A percentile compares a stretch with the other conserved stretches of the same genome.
Evolutionary conservation across 2,888 invertebrate genomes (phyloP).

Genomic region (Acleris holmiana): DNA sequence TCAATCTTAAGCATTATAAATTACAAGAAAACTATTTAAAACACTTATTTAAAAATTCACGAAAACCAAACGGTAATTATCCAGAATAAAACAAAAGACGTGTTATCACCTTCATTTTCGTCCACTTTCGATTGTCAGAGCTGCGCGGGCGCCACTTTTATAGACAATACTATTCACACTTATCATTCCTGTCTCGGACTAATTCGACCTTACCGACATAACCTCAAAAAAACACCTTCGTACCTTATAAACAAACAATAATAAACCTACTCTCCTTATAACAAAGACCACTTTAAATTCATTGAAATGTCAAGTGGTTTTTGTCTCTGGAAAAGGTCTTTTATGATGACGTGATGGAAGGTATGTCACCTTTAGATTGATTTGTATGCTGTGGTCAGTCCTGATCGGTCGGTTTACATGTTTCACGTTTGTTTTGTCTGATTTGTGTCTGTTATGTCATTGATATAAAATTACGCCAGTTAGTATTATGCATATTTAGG

Average conservation of each 20-base stretch:
- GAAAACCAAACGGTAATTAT: neutral
- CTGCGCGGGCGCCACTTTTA: slow-evolving; percentile 64
- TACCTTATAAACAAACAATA: slow-evolving; percentile 6
- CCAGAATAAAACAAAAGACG: slow-evolving; percentile 54
- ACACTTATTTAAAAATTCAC: neutral
- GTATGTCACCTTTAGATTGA: slow-evolving; percentile 37
- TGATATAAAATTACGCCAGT: slow-evolving; percentile 12
- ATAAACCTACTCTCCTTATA: neutral
- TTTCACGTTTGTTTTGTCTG: slow-evolving; percentile 42
- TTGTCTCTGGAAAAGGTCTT: slow-evolving; percentile 33
- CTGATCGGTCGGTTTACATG: slow-evolving; percentile 38
- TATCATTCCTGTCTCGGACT: slow-evolving; percentile 65
- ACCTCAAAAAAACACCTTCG: slow-evolving; percentile 40
- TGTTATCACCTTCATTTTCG: slow-evolving; percentile 82
- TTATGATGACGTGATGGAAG: slow-evolving; percentile 33
- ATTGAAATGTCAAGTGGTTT: neutral
- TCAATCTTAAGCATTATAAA: neutral
- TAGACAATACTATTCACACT: slow-evolving; percentile 69
- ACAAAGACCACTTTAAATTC: neutral
- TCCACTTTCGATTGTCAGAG: slow-evolving; percentile 64
- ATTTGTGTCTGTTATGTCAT: slow-evolving; percentile 26
- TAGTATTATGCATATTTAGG: neutral
- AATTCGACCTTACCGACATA: slow-evolving; percentile 62
- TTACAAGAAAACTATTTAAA: neutral
- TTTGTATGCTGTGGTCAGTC: slow-evolving; percentile 30